phyloP scores from a whole-genome alignment of 2,113 vertebrate genomes.

The Syngnathus typhle region DNA sequence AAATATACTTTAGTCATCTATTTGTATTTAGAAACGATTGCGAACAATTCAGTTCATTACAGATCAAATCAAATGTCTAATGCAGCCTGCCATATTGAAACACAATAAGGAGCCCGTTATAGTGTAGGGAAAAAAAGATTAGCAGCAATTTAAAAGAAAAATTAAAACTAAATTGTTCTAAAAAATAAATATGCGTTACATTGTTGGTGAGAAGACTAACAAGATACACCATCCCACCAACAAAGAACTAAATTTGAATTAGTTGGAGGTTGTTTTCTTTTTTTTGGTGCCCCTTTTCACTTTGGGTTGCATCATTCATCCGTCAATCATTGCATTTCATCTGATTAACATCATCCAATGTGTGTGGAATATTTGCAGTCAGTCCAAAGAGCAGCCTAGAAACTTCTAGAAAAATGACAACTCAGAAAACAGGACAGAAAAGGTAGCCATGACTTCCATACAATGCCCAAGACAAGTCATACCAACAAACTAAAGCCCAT shows the following conservation, averaged over 20 bases:
- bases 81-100: not conserved
- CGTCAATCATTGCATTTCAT: not conserved
- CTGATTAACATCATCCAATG: not conserved
- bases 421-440: not conserved
- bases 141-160: not conserved
- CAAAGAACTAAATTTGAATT: not conserved
- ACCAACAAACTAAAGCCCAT: constrained; percentile 16
- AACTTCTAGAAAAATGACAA: not conserved
- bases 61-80: not conserved
- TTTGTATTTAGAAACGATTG: not conserved
- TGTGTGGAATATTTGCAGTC: not conserved
- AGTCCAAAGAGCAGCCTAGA: not conserved
- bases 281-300: not conserved
- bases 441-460: not conserved
- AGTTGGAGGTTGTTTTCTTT: not conserved
- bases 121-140: not conserved
- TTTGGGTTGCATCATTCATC: not conserved
- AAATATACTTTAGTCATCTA: not conserved
- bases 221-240: not conserved
- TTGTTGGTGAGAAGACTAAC: not conserved
- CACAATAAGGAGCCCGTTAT: not conserved
- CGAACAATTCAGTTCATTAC: not conserved
- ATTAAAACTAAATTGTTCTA: not conserved
- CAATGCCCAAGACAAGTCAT: not conserved
- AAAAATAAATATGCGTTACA: not conserved